Base-by-base conservation (phyloP, 2,797 vertebrate species). In the Acrocephalus scirpaceus region DNA sequence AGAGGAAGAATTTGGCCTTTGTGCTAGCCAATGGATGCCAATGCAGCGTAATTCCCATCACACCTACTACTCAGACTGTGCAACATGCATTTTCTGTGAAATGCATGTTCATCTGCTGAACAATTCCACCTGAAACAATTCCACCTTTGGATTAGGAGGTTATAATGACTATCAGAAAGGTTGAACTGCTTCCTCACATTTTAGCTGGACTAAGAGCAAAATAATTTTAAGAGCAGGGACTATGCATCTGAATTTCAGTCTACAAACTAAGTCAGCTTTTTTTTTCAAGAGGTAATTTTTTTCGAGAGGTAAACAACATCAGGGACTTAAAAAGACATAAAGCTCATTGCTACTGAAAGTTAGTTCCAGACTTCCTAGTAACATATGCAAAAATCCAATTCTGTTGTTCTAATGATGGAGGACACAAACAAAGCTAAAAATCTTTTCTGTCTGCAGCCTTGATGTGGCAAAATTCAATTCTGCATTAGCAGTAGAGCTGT, bases 131-230 rank as follows among this genome's bases (percentile, higher is more conserved):
- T 47, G 58, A 93, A 93, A 86, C 38, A 86, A 38, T 38, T 38
- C 38, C 11, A 38, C 38, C 38, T 93, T 79, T 57, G 92, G 50
- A 47, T 90, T 86, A 61, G 47, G 86, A 95, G 40, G 36, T 42
- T 73, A 65, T 67, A 90, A 88, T n/a, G 60, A 69, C 91, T 89
- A 81, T 77, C 93, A 84, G 66, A 94, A 92, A 45, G 54, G 30
- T 38, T 58, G 92, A 73, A 58, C 26, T 67, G 4, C 42, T 84
- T 90, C 34, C 38, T 79, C 23, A 60, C 32, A 64, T 53, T 90
- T 86, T 79, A 92, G 88, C 29, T 93, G 83, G n/a, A 95, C 88
- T 92, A 86, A 88, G 15, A 90, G 78, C 64, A 70, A 93, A 88
- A 76, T n/a, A 71, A 82, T 84, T 84, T 90, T 44, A 47, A 40